phyloP scores from a whole-genome alignment of 2,888 invertebrate genomes.

The Platynereis dumerilii region DNA sequence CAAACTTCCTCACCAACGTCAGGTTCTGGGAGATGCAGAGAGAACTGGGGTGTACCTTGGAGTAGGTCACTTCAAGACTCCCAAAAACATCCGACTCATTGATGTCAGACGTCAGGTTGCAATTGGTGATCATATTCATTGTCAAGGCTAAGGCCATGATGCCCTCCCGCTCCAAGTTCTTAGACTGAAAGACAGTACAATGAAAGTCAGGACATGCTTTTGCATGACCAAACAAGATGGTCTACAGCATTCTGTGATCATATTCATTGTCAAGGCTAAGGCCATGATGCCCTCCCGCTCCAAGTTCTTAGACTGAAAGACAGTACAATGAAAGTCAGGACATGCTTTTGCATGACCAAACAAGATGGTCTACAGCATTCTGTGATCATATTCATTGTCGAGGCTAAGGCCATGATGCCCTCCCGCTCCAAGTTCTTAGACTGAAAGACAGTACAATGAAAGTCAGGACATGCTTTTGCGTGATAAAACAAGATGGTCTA shows the following conservation, averaged over 20 bases:
- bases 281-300: slow-evolving; percentile 3
- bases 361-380: no score
- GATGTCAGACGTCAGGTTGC: background rate
- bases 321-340: no score
- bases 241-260: background rate
- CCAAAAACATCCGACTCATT: slow-evolving; percentile 10
- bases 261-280: slow-evolving; percentile 16
- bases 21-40: slow-evolving; percentile 23
- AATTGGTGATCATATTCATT: slow-evolving; percentile 10
- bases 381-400: slow-evolving; percentile 12
- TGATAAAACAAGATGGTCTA: no score
- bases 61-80: slow-evolving; percentile 8
- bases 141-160: slow-evolving; percentile 12
- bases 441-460: no score
- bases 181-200: no score
- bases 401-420: slow-evolving; percentile 5
- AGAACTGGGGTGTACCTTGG: slow-evolving; percentile 12
- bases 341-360: no score
- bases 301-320: background rate
- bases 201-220: no score
- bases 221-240: no score
- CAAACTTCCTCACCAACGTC: slow-evolving; percentile 9
- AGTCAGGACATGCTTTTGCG: no score
- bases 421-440: background rate
- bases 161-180: background rate